Percentiles rank a stretch among this genome's conserved stretches.
Evolutionary conservation across 1,140 invertebrate genomes (phyloP).

Genomic region (Gonioctena quinquepunctata): DNA sequence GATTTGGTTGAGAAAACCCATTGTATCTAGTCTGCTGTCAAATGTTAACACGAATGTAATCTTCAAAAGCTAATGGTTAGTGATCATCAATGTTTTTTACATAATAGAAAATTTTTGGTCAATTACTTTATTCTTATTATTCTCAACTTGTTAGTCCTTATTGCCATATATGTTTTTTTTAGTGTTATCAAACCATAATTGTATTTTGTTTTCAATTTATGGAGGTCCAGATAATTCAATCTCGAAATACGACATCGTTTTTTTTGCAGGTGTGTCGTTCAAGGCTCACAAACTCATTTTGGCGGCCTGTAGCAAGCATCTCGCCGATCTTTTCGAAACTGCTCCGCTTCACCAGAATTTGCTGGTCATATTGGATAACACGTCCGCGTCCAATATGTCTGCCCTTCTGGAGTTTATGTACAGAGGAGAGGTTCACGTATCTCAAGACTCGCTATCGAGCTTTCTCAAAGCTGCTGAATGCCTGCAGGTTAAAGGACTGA

Average conservation of each 20-base stretch:
- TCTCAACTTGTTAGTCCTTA: no score
- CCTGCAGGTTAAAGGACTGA: slow-evolving; percentile 81
- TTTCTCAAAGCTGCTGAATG: slow-evolving; percentile 89
- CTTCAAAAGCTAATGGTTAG: no score
- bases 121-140: no score
- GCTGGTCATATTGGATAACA: slow-evolving; percentile 86
- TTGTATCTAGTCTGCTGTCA: no score
- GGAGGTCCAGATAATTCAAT: background rate
- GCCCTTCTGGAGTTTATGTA: slow-evolving; percentile 92
- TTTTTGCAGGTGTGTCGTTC: slow-evolving; percentile 79
- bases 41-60: no score
- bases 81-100: no score
- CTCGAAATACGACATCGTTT: background rate
- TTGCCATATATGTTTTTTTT: no score
- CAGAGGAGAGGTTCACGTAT: slow-evolving; percentile 88
- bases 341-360: slow-evolving; percentile 80
- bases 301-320: slow-evolving; percentile 91
- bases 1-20: no score
- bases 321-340: slow-evolving; percentile 88
- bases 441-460: slow-evolving; percentile 84
- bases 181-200: no score
- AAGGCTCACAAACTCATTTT: slow-evolving; percentile 86
- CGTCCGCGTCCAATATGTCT: slow-evolving; percentile 84
- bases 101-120: no score
- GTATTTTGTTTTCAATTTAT: background rate